Evolutionary conservation across 2,888 invertebrate genomes (phyloP).

Genomic region (Leptothorax acervorum): DNA sequence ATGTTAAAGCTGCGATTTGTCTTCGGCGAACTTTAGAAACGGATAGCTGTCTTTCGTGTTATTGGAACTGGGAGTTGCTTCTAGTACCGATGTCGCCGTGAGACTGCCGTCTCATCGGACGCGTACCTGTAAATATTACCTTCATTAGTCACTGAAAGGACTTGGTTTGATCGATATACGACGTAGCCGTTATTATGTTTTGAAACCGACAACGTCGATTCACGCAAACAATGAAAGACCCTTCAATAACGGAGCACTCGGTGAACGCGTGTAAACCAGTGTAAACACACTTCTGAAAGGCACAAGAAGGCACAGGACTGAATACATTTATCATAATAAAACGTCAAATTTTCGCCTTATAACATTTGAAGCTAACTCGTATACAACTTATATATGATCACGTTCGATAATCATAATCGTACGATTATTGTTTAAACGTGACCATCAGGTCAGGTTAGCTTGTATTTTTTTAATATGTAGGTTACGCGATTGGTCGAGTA

Average conservation of each 20-base stretch:
- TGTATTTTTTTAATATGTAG: too few species aligned
- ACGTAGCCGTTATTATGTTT: neutral
- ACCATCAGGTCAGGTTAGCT: neutral
- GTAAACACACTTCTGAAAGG: neutral
- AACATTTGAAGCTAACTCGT: neutral
- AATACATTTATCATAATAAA: neutral
- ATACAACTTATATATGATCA: neutral
- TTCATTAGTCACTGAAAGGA: neutral
- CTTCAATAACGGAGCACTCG: neutral
- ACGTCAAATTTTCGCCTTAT: neutral
- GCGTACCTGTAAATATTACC: neutral
- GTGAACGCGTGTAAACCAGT: neutral
- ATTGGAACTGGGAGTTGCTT: neutral
- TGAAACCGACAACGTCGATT: neutral
- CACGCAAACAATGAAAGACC: conserved; percentile 3
- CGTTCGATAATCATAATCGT: neutral
- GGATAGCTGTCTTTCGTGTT: neutral
- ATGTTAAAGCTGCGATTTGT: neutral
- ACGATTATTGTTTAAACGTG: neutral
- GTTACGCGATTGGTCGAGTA: too few species aligned
- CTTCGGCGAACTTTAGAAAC: neutral
- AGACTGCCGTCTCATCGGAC: neutral
- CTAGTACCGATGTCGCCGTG: neutral
- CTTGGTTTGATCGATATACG: conserved; percentile 44
- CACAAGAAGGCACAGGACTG: neutral